Percentiles rank a stretch among this genome's conserved stretches.
These are phyloP conservation scores for Xanthia togata DNA, from an alignment of 2,888 invertebrate species.

Conservation along the genomic window DNA sequence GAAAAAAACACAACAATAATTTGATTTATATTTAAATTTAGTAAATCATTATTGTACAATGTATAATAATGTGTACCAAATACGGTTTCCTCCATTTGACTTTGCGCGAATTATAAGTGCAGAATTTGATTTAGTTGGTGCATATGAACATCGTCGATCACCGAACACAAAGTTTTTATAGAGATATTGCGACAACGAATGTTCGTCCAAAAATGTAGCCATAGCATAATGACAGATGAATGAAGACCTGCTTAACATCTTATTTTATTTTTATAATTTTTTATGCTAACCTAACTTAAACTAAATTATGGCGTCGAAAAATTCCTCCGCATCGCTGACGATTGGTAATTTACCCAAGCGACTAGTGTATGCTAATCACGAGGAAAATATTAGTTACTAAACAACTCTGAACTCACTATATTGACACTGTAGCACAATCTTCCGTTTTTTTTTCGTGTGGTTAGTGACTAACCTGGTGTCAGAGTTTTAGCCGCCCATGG, in stretches of 20 bases:
- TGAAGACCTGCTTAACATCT: not conserved
- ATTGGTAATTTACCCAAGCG: no score
- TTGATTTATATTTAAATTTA: no score
- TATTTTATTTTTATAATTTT: constrained; percentile 13
- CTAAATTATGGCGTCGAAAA: no score
- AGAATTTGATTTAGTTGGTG: not conserved
- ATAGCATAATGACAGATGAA: not conserved
- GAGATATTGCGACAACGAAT: not conserved
- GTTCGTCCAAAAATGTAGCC: constrained; percentile 11
- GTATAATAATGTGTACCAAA: no score
- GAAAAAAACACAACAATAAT: no score
- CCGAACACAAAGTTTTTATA: not conserved
- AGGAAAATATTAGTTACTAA: constrained; percentile 28
- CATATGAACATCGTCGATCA: not conserved
- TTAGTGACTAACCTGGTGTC: no score
- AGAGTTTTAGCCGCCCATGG: no score
- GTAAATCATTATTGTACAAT: not conserved
- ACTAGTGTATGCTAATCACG: not conserved
- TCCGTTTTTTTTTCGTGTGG: no score
- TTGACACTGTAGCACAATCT: no score
- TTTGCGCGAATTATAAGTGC: not conserved
- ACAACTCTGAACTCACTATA: constrained; percentile 3
- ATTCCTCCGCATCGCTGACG: no score
- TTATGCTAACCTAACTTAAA: no score
- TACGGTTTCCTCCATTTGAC: not conserved